Evolutionary conservation across 2,113 vertebrate genomes (phyloP).

Genomic region (Entomyzon cyanotis): DNA sequence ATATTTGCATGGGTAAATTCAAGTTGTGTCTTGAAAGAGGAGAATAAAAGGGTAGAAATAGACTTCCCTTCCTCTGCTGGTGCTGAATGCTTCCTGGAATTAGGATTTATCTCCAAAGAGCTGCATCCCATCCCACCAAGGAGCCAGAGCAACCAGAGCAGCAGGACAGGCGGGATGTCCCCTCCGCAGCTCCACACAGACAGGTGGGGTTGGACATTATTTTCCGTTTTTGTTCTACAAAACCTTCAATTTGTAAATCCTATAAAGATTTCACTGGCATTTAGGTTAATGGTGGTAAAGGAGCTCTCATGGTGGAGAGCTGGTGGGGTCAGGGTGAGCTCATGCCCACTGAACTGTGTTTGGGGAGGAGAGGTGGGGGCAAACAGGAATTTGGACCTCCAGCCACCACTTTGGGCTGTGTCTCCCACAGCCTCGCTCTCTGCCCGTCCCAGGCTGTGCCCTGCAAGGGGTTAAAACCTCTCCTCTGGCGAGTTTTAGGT

Average conservation of each 20-base stretch:
- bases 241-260: not conserved
- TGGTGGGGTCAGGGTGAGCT: not conserved
- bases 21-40: not conserved
- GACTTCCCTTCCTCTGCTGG: not conserved
- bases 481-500: rapidly evolving
- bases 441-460: rapidly evolving
- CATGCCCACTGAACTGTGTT: not conserved
- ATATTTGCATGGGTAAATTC: not conserved
- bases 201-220: rapidly evolving
- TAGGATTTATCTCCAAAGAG: not conserved
- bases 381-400: not conserved
- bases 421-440: not conserved
- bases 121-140: not conserved
- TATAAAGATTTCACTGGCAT: not conserved
- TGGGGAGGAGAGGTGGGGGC: not conserved
- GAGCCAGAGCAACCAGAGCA: not conserved
- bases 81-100: not conserved
- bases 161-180: rapidly evolving
- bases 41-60: not conserved
- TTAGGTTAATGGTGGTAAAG: not conserved
- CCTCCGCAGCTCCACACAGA: not conserved
- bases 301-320: not conserved
- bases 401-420: not conserved
- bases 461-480: not conserved
- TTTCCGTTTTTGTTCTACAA: not conserved